A percentile compares a stretch with the other conserved stretches of the same genome.
Conservation (phyloP, 2,113 vertebrate genomes). For the Chlamydotis undulata region DNA sequence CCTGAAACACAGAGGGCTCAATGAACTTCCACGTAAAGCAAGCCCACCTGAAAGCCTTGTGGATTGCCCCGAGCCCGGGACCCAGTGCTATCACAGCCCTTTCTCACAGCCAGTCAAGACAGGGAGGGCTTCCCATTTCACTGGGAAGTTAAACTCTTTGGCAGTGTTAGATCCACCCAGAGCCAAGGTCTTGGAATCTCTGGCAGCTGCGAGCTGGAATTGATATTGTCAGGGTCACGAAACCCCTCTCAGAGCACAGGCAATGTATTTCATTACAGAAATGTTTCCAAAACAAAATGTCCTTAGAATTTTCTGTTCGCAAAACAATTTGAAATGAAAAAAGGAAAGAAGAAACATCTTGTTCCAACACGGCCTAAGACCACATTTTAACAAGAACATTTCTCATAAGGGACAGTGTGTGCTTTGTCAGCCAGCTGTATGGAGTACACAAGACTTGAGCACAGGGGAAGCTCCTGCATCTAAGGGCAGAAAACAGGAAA, state of each 20-base stretch:
- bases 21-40: neutral
- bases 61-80: neutral
- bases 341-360: neutral
- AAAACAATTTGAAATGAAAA: neutral
- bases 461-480: neutral
- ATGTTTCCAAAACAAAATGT: neutral
- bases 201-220: neutral
- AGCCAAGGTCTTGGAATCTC: neutral
- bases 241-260: neutral
- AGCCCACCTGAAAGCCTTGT: neutral
- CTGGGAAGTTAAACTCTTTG: neutral
- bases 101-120: neutral
- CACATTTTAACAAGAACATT: neutral
- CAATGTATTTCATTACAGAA: neutral
- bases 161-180: neutral
- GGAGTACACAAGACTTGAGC: neutral
- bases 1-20: neutral
- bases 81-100: neutral
- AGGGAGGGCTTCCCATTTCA: neutral
- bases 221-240: neutral
- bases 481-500: neutral
- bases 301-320: neutral
- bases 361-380: neutral
- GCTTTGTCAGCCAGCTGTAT: neutral
- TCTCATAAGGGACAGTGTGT: rapidly evolving